A percentile compares a stretch with the other conserved stretches of the same genome.
These are phyloP conservation scores for Argentina silus DNA, from an alignment of 2,797 vertebrate genomes.

Conservation along the genomic window DNA sequence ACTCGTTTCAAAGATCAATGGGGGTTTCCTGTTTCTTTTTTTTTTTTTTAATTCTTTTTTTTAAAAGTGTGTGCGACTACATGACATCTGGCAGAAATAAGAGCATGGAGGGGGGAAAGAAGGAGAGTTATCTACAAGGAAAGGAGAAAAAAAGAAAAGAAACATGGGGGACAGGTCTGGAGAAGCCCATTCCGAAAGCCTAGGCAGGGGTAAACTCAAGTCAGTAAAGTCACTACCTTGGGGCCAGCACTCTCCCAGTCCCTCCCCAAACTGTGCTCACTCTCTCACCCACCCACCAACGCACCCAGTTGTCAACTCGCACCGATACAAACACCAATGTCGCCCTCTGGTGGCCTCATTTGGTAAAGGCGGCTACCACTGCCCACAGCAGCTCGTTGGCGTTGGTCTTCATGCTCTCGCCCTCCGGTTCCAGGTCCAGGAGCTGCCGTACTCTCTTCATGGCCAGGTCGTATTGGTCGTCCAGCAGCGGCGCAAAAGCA, in stretches of 20 bases:
- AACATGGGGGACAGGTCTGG: slow-evolving; percentile 19
- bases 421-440: slow-evolving; percentile 93
- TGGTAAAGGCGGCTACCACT: slow-evolving; percentile 94
- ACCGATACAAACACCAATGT: neutral
- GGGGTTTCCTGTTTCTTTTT: slow-evolving; percentile 31
- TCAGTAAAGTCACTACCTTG: slow-evolving; percentile 35
- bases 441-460: slow-evolving; percentile 94
- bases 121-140: slow-evolving; percentile 47
- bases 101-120: slow-evolving; percentile 16
- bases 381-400: slow-evolving; percentile 93
- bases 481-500: slow-evolving; percentile 92
- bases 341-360: slow-evolving; percentile 73
- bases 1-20: slow-evolving; percentile 23
- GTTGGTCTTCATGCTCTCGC: slow-evolving; percentile 89
- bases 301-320: neutral
- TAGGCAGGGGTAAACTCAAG: slow-evolving; percentile 28
- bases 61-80: slow-evolving; percentile 39
- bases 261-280: neutral
- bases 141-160: slow-evolving; percentile 23
- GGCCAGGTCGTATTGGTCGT: slow-evolving; percentile 95
- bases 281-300: neutral
- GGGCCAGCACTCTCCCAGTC: slow-evolving; percentile 14
- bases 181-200: slow-evolving; percentile 37
- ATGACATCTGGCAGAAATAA: slow-evolving; percentile 24
- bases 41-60: slow-evolving; percentile 23